These are phyloP conservation scores for Lasiurus cinereus DNA, from an alignment of 2,113 vertebrate species.

Conservation along the genomic window DNA sequence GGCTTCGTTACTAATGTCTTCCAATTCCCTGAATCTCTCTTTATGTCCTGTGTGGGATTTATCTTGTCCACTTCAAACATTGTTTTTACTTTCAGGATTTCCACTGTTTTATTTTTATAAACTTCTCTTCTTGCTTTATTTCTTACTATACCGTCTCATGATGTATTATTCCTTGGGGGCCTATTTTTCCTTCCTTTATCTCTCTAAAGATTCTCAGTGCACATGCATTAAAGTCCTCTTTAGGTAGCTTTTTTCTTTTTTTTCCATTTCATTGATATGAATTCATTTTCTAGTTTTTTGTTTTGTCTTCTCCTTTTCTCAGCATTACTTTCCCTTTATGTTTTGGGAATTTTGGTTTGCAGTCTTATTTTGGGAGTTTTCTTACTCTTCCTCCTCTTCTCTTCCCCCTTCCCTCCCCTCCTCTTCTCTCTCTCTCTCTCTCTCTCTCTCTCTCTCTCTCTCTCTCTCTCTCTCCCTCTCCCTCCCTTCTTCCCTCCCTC, in stretches of 20 bases:
- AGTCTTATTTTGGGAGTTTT: not conserved
- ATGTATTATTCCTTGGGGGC: not conserved
- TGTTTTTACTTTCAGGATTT: constrained; percentile 1
- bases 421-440: too few species aligned
- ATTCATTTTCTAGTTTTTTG: not conserved
- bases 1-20: not conserved
- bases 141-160: not conserved
- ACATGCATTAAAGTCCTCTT: not conserved
- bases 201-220: not conserved
- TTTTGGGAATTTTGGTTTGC: not conserved
- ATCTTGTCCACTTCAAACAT: not conserved
- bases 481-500: not conserved
- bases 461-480: too few species aligned
- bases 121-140: constrained; percentile 17
- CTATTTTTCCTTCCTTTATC: not conserved
- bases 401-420: too few species aligned
- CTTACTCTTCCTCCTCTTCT: not conserved
- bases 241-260: not conserved
- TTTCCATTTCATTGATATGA: not conserved
- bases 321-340: not conserved
- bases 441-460: too few species aligned
- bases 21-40: not conserved
- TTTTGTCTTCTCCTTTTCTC: not conserved
- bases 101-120: not conserved
- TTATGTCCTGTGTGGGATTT: not conserved